phyloP scores from a whole-genome alignment of 2,888 invertebrate genomes.

The Archips xylosteana region DNA sequence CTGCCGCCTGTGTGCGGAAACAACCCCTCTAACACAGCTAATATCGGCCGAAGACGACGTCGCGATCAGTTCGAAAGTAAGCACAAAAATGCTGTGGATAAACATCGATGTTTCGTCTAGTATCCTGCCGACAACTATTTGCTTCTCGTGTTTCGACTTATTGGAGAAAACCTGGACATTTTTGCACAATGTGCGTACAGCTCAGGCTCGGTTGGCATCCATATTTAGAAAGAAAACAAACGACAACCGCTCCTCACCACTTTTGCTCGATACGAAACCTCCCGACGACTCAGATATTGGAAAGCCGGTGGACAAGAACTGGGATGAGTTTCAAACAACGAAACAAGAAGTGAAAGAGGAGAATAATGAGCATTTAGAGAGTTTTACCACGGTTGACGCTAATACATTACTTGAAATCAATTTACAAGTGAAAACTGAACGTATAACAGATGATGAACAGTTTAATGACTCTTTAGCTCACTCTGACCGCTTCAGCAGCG shows the following conservation, averaged over 20 bases:
- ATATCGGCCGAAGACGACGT: slow-evolving; percentile 72
- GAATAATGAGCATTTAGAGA: slow-evolving; percentile 49
- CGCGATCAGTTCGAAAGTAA: slow-evolving; percentile 67
- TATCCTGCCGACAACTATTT: slow-evolving; percentile 71
- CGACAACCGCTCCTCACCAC: slow-evolving; percentile 42
- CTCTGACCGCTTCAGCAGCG: slow-evolving; percentile 59
- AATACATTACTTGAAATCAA: slow-evolving; percentile 53
- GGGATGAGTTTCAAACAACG: slow-evolving; percentile 66
- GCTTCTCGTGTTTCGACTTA: slow-evolving; percentile 76
- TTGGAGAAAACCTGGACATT: slow-evolving; percentile 77
- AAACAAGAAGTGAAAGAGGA: slow-evolving; percentile 69
- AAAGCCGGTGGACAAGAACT: slow-evolving; percentile 69
- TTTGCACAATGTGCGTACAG: slow-evolving; percentile 68
- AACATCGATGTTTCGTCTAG: slow-evolving; percentile 69
- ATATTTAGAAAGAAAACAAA: slow-evolving; percentile 56
- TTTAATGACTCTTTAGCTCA: slow-evolving; percentile 44
- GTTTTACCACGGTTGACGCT: slow-evolving; percentile 54
- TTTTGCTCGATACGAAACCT: slow-evolving; percentile 43
- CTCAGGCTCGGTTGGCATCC: slow-evolving; percentile 66
- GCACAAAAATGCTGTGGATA: slow-evolving; percentile 75
- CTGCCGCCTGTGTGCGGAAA: slow-evolving; percentile 78
- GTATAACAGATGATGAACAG: slow-evolving; percentile 52
- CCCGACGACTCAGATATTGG: slow-evolving; percentile 49
- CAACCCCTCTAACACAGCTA: slow-evolving; percentile 65
- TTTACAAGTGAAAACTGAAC: slow-evolving; percentile 61